Percentiles rank a stretch among this genome's conserved stretches.
Evolutionary conservation across 2,888 invertebrate species (phyloP).

Genomic region (Clostera curtula): DNA sequence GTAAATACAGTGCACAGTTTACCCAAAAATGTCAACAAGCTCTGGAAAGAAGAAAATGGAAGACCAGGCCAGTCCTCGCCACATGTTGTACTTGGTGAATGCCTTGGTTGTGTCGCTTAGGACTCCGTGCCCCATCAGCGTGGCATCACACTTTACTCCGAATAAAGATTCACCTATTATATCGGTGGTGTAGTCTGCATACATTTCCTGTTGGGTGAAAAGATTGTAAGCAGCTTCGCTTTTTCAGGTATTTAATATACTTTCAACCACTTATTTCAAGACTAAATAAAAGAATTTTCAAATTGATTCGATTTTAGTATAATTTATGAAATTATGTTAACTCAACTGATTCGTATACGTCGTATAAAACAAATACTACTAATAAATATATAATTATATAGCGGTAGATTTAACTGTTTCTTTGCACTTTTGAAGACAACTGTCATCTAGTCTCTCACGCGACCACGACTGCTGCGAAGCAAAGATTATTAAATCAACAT

Average conservation of each 20-base stretch:
- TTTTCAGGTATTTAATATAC: too few relatives aligned
- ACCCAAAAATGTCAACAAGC: slow-evolving; percentile 33
- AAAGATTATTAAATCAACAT: too few relatives aligned
- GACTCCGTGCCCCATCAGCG: slow-evolving; percentile 25
- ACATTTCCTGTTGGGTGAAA: slow-evolving; percentile 17
- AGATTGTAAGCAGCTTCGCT: slow-evolving; percentile 1
- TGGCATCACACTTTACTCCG: slow-evolving; percentile 30
- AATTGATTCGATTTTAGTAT: too few relatives aligned
- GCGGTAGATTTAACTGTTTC: too few relatives aligned
- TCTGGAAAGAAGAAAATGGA: slow-evolving; percentile 42
- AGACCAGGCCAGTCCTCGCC: slow-evolving; percentile 30
- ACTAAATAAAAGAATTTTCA: too few relatives aligned
- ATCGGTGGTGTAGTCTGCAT: slow-evolving; percentile 29
- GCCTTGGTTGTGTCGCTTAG: slow-evolving; percentile 31
- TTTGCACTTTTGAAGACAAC: too few relatives aligned
- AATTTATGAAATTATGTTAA: too few relatives aligned
- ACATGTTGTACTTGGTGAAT: slow-evolving; percentile 27
- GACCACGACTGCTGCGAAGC: too few relatives aligned
- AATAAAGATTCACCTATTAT: slow-evolving; percentile 35
- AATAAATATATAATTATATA: too few relatives aligned
- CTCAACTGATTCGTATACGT: too few relatives aligned
- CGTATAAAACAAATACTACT: too few relatives aligned
- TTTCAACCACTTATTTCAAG: background rate
- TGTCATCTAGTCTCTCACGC: too few relatives aligned
- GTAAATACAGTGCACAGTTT: background rate